These are phyloP conservation scores for Euspilapteryx auroguttella DNA, from an alignment of 2,888 invertebrate genomes.

Conservation along the genomic window DNA sequence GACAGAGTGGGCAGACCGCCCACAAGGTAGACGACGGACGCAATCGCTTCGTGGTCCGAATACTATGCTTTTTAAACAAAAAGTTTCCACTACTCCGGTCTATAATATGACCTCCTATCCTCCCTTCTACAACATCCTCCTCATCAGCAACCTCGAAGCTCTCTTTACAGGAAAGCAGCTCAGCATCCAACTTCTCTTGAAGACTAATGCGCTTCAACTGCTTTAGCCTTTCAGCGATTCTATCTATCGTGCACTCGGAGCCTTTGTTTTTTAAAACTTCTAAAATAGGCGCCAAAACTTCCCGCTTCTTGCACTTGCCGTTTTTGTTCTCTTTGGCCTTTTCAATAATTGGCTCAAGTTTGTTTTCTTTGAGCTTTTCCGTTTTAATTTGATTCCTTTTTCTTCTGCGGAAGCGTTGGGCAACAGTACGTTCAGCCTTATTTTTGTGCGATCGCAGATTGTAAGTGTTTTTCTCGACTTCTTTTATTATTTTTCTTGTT, in stretches of 20 bases:
- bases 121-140: conserved; percentile 8
- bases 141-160: conserved; percentile 23
- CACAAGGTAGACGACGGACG: too few species aligned
- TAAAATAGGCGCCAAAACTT: conserved; percentile 39
- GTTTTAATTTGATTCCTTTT: too few species aligned
- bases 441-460: conserved; percentile 36
- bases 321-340: conserved; percentile 9
- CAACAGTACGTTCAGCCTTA: conserved; percentile 32
- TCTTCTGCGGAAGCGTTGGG: too few species aligned
- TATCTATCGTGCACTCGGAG: conserved; percentile 37
- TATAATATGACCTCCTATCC: conserved; percentile 8
- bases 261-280: conserved; percentile 35
- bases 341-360: too few species aligned
- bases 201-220: conserved; percentile 24
- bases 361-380: too few species aligned
- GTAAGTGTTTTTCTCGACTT: conserved; percentile 25
- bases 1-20: too few species aligned
- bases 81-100: too few species aligned
- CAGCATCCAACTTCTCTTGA: conserved; percentile 26
- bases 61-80: too few species aligned
- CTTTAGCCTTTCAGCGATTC: conserved; percentile 47
- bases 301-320: conserved; percentile 16
- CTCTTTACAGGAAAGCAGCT: conserved; percentile 33
- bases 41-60: too few species aligned
- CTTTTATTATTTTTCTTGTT: conserved; percentile 17